Evolutionary conservation across 1,140 invertebrate species (phyloP).

Genomic region (Coboldia fuscipes): DNA sequence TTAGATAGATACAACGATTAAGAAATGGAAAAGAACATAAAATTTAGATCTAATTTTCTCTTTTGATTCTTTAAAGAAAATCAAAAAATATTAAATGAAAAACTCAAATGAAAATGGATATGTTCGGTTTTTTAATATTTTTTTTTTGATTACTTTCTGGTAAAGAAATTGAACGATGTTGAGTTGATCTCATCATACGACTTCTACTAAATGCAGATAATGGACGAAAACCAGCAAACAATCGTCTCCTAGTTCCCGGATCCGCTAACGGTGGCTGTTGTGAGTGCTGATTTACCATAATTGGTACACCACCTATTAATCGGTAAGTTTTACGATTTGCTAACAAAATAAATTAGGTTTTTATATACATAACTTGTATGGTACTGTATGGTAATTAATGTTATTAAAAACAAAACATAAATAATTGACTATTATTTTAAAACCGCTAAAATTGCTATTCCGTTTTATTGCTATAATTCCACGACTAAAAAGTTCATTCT

Average conservation of each 20-base stretch:
- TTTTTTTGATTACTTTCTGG: slow-evolving; percentile 65
- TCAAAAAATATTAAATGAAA: too few species aligned
- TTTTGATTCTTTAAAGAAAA: too few species aligned
- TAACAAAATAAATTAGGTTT: neutral
- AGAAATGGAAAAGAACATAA: neutral
- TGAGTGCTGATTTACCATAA: slow-evolving; percentile 10
- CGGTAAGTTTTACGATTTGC: neutral
- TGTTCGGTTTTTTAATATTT: too few species aligned
- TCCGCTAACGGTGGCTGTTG: slow-evolving; percentile 16
- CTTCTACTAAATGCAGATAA: slow-evolving; percentile 45
- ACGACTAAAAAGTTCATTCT: too few species aligned
- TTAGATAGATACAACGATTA: neutral
- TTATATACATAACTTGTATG: neutral
- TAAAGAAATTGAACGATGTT: slow-evolving; percentile 53
- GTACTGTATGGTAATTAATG: too few species aligned
- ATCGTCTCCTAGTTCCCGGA: slow-evolving; percentile 34
- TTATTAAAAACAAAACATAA: too few species aligned
- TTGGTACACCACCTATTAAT: slow-evolving; percentile 12
- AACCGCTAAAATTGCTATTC: too few species aligned
- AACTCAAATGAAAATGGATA: too few species aligned
- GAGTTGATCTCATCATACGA: slow-evolving; percentile 38
- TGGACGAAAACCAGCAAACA: slow-evolving; percentile 52
- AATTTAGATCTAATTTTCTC: slow-evolving; percentile 7
- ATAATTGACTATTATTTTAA: too few species aligned
- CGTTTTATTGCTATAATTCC: too few species aligned